A percentile compares a stretch with the other conserved stretches of the same genome.
These are phyloP conservation scores for Corythoichthys haematopterus DNA, from an alignment of 2,113 vertebrate genomes.

Conservation along the genomic window DNA sequence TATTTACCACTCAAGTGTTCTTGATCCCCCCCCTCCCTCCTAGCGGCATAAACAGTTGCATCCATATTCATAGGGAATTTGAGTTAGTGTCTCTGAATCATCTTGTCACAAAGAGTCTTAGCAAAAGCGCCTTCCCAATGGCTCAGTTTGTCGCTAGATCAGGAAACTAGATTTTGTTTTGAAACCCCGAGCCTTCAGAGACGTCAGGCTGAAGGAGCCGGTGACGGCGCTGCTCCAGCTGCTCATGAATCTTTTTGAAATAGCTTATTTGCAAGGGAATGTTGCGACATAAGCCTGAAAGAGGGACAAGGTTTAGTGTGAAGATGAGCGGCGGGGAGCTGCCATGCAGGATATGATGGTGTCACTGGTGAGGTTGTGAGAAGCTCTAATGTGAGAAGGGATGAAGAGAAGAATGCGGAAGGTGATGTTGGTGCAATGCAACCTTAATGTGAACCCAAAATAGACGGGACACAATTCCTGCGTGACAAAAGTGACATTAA, in stretches of 20 bases:
- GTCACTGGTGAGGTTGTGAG: conserved; percentile 57
- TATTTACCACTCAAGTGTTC: conserved; percentile 64
- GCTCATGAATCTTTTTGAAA: conserved; percentile 68
- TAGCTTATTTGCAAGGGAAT: conserved; percentile 70
- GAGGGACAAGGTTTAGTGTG: conserved; percentile 72
- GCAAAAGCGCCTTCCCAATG: conserved; percentile 65
- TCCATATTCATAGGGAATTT: conserved; percentile 76
- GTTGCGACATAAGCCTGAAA: conserved; percentile 68
- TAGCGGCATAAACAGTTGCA: conserved; percentile 67
- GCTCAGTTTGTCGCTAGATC: conserved; percentile 69
- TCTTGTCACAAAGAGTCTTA: conserved; percentile 73
- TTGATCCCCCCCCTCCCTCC: conserved; percentile 59
- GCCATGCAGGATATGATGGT: conserved; percentile 53
- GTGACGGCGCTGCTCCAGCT: conserved; percentile 62
- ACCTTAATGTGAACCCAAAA: conserved; percentile 64
- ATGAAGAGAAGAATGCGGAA: conserved; percentile 45
- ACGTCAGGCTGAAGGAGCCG: conserved; percentile 57
- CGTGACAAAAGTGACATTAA: conserved; percentile 42
- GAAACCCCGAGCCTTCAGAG: conserved; percentile 64
- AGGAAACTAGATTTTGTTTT: conserved; percentile 73
- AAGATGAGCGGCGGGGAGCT: conserved; percentile 66
- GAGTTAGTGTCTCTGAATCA: conserved; percentile 65
- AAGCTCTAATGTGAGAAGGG: conserved; percentile 68
- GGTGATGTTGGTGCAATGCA: conserved; percentile 49
- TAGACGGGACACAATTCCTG: conserved; percentile 51